phyloP scores from a whole-genome alignment of 1,140 invertebrate species.

The Anastatus disparis region DNA sequence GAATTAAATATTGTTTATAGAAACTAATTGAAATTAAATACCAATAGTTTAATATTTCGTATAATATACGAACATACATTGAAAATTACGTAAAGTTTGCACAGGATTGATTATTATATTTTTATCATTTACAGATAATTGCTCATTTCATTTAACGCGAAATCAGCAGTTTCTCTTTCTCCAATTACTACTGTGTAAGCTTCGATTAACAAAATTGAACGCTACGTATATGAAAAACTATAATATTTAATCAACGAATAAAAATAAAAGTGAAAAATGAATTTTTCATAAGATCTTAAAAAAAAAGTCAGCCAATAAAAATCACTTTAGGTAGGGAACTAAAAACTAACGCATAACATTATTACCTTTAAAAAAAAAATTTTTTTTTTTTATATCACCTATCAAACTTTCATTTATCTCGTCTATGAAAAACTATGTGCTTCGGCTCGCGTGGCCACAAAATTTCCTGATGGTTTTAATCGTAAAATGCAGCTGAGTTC shows the following conservation, averaged over 20 bases:
- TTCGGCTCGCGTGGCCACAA: constrained; percentile 4
- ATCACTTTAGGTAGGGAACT: not conserved
- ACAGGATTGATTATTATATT: no score
- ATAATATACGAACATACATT: no score
- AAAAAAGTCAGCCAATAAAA: constrained; percentile 8
- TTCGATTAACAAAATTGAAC: no score
- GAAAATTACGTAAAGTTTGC: no score
- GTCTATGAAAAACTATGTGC: not conserved
- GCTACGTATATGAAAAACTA: no score
- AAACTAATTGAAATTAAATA: no score
- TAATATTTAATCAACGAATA: constrained; percentile 19
- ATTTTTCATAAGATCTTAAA: not conserved
- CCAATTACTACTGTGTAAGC: no score
- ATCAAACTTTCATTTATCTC: constrained; percentile 24
- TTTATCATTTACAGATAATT: no score
- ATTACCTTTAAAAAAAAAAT: constrained; percentile 10
- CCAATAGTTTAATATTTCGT: no score
- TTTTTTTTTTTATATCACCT: constrained; percentile 5
- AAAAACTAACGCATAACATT: not conserved
- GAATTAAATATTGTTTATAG: no score
- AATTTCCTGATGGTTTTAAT: constrained; percentile 20
- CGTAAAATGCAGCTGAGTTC: constrained; percentile 22
- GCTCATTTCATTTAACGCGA: no score
- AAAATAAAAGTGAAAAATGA: not conserved
- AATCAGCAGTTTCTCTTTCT: no score